These are phyloP conservation scores for Gibbula magus DNA, from an alignment of 2,888 invertebrate genomes.

Conservation along the genomic window DNA sequence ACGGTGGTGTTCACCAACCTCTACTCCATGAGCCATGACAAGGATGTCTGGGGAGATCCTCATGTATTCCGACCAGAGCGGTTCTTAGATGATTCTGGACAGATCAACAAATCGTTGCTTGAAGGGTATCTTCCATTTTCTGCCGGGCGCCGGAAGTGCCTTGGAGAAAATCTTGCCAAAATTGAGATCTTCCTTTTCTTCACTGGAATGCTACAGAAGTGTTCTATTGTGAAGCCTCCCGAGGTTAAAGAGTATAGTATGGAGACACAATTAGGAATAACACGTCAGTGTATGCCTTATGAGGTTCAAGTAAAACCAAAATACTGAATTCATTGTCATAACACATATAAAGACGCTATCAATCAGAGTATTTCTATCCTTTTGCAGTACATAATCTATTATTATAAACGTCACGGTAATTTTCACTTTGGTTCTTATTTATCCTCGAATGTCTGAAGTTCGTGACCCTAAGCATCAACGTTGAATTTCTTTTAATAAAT, in stretches of 20 bases:
- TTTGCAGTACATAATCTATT: too few relatives aligned
- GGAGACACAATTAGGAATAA: neutral
- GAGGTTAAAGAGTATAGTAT: neutral
- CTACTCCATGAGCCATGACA: slow-evolving; percentile 32
- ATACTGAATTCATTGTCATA: too few relatives aligned
- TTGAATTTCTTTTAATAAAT: too few relatives aligned
- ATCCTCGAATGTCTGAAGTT: too few relatives aligned
- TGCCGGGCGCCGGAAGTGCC: slow-evolving; percentile 53
- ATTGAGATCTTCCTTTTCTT: slow-evolving; percentile 55
- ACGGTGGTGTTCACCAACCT: slow-evolving; percentile 42
- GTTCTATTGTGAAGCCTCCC: slow-evolving; percentile 21
- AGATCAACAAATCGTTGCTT: slow-evolving; percentile 23
- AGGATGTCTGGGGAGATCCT: slow-evolving; percentile 42
- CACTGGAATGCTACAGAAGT: slow-evolving; percentile 28
- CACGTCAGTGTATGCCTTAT: neutral
- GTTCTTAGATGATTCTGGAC: slow-evolving; percentile 26
- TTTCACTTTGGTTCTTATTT: too few relatives aligned
- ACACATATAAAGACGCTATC: too few relatives aligned
- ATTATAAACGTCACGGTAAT: too few relatives aligned
- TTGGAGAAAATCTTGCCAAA: slow-evolving; percentile 56
- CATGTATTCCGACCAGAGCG: slow-evolving; percentile 39
- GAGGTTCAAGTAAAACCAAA: too few relatives aligned
- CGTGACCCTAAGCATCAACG: too few relatives aligned
- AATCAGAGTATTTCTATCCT: too few relatives aligned
- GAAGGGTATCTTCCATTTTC: slow-evolving; percentile 47